Conservation (phyloP, 37 sponge, comb jelly and placozoan genomes). For the Beroe ovata region DNA sequence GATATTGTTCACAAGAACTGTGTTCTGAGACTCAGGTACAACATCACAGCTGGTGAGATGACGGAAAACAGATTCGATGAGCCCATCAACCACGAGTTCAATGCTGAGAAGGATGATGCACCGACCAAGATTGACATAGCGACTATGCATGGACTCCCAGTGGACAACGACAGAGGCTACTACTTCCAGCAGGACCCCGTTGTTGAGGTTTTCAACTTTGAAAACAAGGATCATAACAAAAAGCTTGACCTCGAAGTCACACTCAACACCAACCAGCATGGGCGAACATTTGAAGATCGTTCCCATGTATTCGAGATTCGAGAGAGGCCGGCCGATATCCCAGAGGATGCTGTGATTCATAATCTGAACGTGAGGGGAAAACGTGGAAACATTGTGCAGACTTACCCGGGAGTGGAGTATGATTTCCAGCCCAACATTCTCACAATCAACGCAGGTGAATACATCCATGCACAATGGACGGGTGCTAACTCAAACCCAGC, state of each 20-base stretch:
- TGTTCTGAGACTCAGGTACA: slow-evolving; percentile 80
- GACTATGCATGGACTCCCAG: slow-evolving; percentile 15
- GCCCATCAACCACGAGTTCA: neutral
- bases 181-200: slow-evolving; percentile 90
- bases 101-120: slow-evolving; percentile 29
- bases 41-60: slow-evolving; percentile 47
- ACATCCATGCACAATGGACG: slow-evolving; percentile 97
- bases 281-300: slow-evolving; percentile 96
- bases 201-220: slow-evolving; percentile 71
- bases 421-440: slow-evolving; percentile 94
- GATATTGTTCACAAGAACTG: slow-evolving; percentile 78
- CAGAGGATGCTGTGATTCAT: slow-evolving; percentile 71
- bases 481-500: slow-evolving; percentile 97
- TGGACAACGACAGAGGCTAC: slow-evolving; percentile 79
- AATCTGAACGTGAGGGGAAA: slow-evolving; percentile 94
- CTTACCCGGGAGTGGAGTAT: slow-evolving; percentile 97
- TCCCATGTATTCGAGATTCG: slow-evolving; percentile 83
- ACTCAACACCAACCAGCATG: slow-evolving; percentile 98
- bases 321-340: slow-evolving; percentile 67
- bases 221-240: neutral
- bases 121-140: slow-evolving; percentile 51
- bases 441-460: slow-evolving; percentile 66
- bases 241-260: slow-evolving; percentile 82
- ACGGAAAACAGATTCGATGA: neutral
- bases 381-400: slow-evolving; percentile 98